These are phyloP conservation scores for Drosophila quadrilineata DNA, from an alignment of 1,140 invertebrate species.

Conservation along the genomic window DNA sequence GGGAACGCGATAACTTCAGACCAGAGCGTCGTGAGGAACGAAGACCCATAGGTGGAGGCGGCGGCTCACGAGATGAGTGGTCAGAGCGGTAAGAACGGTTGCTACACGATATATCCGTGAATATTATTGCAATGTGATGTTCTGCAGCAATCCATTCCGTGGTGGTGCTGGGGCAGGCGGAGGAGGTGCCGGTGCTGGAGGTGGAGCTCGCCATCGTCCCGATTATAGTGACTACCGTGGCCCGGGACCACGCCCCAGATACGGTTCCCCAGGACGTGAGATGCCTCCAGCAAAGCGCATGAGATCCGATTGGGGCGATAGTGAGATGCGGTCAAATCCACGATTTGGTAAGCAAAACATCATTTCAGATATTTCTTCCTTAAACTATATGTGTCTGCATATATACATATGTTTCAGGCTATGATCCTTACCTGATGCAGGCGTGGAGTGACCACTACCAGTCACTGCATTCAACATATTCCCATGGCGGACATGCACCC, in stretches of 20 bases:
- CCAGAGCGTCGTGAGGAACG: conserved; percentile 88
- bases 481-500: conserved; percentile 54
- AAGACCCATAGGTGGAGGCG: conserved; percentile 52
- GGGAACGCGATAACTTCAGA: conserved; percentile 91
- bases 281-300: conserved; percentile 92
- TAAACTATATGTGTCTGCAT: neutral
- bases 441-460: conserved; percentile 80
- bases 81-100: conserved; percentile 83
- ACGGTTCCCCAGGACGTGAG: conserved; percentile 88
- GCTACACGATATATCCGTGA: neutral
- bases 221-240: conserved; percentile 89
- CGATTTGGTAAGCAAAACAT: conserved; percentile 77
- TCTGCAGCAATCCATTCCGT: conserved; percentile 72
- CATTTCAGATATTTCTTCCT: neutral
- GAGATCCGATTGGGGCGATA: conserved; percentile 87
- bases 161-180: conserved; percentile 70
- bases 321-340: conserved; percentile 72
- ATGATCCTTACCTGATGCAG: conserved; percentile 75
- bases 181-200: conserved; percentile 80
- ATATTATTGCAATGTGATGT: conserved; percentile 1
- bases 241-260: conserved; percentile 83
- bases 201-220: conserved; percentile 81
- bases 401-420: conserved; percentile 51
- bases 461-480: conserved; percentile 80
- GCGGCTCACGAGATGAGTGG: conserved; percentile 88